These are phyloP conservation scores for Cottoperca gobio DNA, from an alignment of 2,797 vertebrate species.

Conservation along the genomic window DNA sequence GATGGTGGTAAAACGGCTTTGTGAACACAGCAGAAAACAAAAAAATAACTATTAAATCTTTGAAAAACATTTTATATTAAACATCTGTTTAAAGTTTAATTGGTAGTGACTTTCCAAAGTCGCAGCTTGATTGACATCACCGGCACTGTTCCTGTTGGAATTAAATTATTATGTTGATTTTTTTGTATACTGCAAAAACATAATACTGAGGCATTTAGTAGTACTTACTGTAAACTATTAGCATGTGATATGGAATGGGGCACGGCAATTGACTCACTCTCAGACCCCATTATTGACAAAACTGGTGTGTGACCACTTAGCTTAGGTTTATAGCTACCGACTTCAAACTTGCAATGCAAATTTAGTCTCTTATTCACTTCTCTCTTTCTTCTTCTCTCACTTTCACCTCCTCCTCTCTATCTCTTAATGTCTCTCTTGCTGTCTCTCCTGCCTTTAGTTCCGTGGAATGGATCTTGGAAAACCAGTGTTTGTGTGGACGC, in stretches of 20 bases:
- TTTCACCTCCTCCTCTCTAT: slow-evolving; percentile 19
- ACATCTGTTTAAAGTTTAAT: slow-evolving; percentile 8
- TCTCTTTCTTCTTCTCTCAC: slow-evolving; percentile 23
- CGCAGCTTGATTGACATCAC: slow-evolving; percentile 15
- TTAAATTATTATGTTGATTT: background rate
- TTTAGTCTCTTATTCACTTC: slow-evolving; percentile 10
- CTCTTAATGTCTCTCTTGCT: slow-evolving; percentile 20
- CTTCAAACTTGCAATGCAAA: slow-evolving; percentile 20
- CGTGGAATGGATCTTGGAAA: slow-evolving; percentile 60
- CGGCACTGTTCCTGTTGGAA: background rate
- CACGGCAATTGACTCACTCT: background rate
- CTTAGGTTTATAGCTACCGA: slow-evolving; percentile 3
- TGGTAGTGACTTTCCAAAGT: slow-evolving; percentile 2
- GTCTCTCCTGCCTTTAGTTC: slow-evolving; percentile 57
- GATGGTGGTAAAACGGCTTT: slow-evolving; percentile 22
- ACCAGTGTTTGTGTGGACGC: slow-evolving; percentile 67
- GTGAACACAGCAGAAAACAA: slow-evolving; percentile 21
- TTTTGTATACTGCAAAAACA: background rate
- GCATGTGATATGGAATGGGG: background rate
- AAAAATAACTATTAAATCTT: background rate
- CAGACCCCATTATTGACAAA: slow-evolving; percentile 6
- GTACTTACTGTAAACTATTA: background rate
- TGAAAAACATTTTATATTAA: slow-evolving; percentile 5
- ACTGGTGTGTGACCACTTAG: slow-evolving; percentile 34
- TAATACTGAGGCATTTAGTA: background rate